Conservation (phyloP, 2,797 vertebrate species). For the Odontamblyopus lacepedii region DNA sequence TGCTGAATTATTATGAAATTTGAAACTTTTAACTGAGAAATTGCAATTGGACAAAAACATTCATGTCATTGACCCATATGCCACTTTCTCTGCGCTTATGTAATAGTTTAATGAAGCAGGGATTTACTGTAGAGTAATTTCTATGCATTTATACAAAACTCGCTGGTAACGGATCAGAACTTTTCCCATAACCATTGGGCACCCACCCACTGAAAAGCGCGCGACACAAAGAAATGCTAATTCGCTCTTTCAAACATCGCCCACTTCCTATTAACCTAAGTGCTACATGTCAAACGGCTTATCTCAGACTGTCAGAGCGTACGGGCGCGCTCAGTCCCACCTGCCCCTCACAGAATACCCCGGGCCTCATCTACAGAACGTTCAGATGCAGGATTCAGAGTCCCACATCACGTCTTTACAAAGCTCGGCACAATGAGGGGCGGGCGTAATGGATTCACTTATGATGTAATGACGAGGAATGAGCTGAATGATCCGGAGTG, state of each 20-base stretch:
- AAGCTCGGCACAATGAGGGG: background rate
- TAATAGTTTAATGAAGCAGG: too few relatives aligned
- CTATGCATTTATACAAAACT: too few relatives aligned
- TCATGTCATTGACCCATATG: too few relatives aligned
- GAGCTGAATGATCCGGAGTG: too few relatives aligned
- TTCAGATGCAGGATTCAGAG: background rate
- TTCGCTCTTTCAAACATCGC: conserved; percentile 38
- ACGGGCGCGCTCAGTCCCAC: conserved; percentile 21
- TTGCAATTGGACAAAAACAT: too few relatives aligned
- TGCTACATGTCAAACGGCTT: conserved; percentile 39
- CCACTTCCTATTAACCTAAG: conserved; percentile 58
- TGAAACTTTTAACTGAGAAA: too few relatives aligned
- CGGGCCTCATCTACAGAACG: conserved; percentile 7
- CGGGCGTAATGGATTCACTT: background rate
- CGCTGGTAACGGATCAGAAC: too few relatives aligned
- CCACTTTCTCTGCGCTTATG: too few relatives aligned
- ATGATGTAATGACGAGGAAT: too few relatives aligned
- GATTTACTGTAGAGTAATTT: too few relatives aligned
- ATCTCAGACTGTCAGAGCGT: conserved; percentile 22
- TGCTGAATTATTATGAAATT: too few relatives aligned
- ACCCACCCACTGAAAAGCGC: conserved; percentile 25
- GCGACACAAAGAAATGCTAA: conserved; percentile 35
- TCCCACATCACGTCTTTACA: background rate
- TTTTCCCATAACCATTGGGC: background rate
- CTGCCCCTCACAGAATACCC: background rate